These are phyloP conservation scores for Anolis sagrei DNA, from an alignment of 2,113 vertebrate genomes.

Conservation along the genomic window DNA sequence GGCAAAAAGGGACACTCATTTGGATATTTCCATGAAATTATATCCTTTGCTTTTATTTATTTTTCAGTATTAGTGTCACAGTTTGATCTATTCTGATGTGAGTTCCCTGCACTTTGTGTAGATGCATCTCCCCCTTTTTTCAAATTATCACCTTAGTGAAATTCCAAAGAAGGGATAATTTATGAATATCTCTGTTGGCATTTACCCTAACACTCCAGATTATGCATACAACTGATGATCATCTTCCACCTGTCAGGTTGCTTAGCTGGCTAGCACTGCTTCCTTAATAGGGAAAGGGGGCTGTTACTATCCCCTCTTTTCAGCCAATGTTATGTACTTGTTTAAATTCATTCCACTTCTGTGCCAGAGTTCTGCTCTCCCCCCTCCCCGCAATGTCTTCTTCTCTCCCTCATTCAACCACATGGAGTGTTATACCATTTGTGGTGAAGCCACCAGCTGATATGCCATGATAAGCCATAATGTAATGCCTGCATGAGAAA, in stretches of 20 bases:
- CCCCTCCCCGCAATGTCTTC: not conserved
- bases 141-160: not conserved
- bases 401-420: not conserved
- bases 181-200: not conserved
- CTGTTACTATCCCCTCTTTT: not conserved
- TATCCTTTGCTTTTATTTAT: not conserved
- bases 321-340: not conserved
- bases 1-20: not conserved
- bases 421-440: not conserved
- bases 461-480: not conserved
- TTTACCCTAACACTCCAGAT: not conserved
- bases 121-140: not conserved
- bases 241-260: not conserved
- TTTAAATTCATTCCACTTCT: not conserved
- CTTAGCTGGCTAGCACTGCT: not conserved
- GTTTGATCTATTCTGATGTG: not conserved
- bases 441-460: not conserved
- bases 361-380: not conserved
- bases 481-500: not conserved
- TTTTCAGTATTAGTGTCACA: not conserved
- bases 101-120: slow-evolving; percentile 5
- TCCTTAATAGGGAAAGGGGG: not conserved
- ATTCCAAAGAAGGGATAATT: not conserved
- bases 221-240: not conserved
- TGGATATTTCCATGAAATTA: not conserved